Evolutionary conservation across 2,888 invertebrate species (phyloP).

Genomic region (Stenotaenia linearis): DNA sequence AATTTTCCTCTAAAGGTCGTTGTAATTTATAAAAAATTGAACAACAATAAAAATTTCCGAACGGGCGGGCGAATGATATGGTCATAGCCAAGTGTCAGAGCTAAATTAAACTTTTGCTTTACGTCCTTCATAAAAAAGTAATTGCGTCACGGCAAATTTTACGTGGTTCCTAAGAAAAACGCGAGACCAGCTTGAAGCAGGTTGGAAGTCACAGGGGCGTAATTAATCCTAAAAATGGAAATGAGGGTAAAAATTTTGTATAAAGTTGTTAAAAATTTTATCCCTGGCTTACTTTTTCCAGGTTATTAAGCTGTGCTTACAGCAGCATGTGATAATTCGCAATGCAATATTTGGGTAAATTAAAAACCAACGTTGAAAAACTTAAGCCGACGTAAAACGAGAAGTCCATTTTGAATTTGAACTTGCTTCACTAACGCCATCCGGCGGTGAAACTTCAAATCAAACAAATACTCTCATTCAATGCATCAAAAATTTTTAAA

Average conservation of each 20-base stretch:
- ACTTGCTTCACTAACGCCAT: neutral
- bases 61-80: neutral
- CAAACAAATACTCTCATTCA: too few relatives aligned
- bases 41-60: neutral
- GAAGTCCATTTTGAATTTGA: neutral
- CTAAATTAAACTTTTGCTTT: neutral
- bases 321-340: neutral
- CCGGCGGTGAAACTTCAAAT: neutral
- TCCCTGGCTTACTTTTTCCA: neutral
- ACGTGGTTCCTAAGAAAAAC: neutral
- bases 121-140: neutral
- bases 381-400: neutral
- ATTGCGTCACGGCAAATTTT: neutral
- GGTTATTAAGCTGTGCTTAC: neutral
- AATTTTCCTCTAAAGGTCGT: too few relatives aligned
- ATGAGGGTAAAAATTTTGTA: neutral
- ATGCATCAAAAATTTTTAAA: too few relatives aligned
- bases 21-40: neutral
- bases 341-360: neutral
- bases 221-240: neutral
- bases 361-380: neutral
- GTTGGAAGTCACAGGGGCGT: neutral
- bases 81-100: neutral
- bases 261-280: neutral
- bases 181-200: neutral